Conservation (phyloP, 64 coral and sea anemone genomes). For the Cladopsammia gracilis region DNA sequence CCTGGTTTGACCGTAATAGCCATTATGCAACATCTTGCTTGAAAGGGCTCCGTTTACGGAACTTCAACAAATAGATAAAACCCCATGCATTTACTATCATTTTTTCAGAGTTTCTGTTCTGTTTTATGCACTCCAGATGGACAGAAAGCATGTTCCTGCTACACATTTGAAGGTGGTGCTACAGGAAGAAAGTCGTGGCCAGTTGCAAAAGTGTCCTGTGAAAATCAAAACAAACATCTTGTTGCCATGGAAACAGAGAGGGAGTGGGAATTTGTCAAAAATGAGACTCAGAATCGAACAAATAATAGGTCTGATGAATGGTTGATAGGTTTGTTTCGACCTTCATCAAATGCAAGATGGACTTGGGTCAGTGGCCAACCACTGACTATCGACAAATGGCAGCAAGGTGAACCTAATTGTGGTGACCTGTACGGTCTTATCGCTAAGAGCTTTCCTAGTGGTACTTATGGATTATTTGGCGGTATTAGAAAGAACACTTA, state of each 20-base stretch:
- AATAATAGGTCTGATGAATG: neutral
- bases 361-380: conserved; percentile 9
- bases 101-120: too few relatives aligned
- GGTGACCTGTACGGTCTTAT: neutral
- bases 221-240: neutral
- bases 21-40: too few relatives aligned
- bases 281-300: neutral
- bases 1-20: too few relatives aligned
- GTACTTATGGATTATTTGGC: neutral
- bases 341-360: neutral
- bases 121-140: neutral
- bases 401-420: neutral
- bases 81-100: too few relatives aligned
- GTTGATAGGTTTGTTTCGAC: neutral
- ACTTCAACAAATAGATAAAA: too few relatives aligned
- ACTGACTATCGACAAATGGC: neutral
- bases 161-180: neutral
- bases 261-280: conserved; percentile 9
- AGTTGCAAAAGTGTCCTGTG: neutral
- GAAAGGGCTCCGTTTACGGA: too few relatives aligned
- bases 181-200: neutral
- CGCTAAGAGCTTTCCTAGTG: neutral
- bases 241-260: conserved; percentile 5
- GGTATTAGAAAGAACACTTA: too few relatives aligned
- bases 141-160: neutral